Conservation (phyloP, 1,140 invertebrate species). For the Cherax destructor region DNA sequence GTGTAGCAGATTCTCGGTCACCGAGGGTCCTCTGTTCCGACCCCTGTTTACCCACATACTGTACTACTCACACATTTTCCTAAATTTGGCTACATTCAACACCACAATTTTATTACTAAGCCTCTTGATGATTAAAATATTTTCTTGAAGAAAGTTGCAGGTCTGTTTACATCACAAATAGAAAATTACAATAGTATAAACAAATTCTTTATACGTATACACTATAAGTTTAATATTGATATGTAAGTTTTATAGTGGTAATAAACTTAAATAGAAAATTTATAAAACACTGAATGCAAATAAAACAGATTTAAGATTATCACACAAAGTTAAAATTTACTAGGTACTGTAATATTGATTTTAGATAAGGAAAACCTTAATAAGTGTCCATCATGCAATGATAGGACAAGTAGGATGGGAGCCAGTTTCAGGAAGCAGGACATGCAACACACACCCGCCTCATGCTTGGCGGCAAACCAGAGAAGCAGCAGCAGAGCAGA, state of each 20-base stretch:
- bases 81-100: not conserved
- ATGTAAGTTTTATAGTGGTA: not conserved
- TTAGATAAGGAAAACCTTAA: not conserved
- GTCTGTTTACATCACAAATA: not conserved
- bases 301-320: not conserved
- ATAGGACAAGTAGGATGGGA: not conserved
- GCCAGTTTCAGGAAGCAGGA: slow-evolving; percentile 3
- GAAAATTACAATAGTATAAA: not conserved
- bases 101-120: not conserved
- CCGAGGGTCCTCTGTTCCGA: slow-evolving; percentile 27
- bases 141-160: not conserved
- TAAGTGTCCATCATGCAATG: slow-evolving; percentile 15
- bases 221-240: no score
- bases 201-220: not conserved
- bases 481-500: not conserved
- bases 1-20: slow-evolving; percentile 23
- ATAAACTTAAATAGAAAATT: not conserved
- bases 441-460: not conserved
- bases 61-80: not conserved
- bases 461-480: slow-evolving; percentile 27
- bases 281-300: not conserved
- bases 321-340: not conserved
- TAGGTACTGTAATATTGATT: not conserved
- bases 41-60: slow-evolving; percentile 19
- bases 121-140: not conserved